Evolutionary conservation across 2,888 invertebrate genomes (phyloP).

Genomic region (Rhynchonema sp.): DNA sequence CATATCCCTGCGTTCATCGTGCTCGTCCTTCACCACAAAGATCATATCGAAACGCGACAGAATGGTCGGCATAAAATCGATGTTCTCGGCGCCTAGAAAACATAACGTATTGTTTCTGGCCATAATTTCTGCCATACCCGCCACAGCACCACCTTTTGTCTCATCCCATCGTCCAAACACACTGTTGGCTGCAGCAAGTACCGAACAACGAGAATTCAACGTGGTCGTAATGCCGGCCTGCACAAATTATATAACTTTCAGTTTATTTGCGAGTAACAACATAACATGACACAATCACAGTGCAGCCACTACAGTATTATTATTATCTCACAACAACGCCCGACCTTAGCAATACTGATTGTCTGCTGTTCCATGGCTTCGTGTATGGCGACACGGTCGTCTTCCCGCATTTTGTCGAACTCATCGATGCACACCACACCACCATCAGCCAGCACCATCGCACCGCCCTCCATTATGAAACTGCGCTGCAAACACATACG

Average conservation of each 20-base stretch:
- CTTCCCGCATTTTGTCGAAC: constrained; percentile 98
- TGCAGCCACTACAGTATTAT: too few species aligned
- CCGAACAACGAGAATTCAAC: constrained; percentile 88
- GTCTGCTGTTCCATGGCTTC: constrained; percentile 99
- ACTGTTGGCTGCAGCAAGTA: constrained; percentile 95
- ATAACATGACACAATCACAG: too few species aligned
- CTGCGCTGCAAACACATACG: constrained; percentile 43
- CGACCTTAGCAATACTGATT: constrained; percentile 85
- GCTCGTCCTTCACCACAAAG: constrained; percentile 93
- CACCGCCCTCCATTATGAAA: constrained; percentile 95
- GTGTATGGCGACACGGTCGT: constrained; percentile 95
- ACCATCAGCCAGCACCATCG: constrained; percentile 97
- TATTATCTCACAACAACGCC: too few species aligned
- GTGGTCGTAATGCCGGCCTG: constrained; percentile 96
- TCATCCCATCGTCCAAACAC: constrained; percentile 98
- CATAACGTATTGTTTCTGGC: constrained; percentile 29
- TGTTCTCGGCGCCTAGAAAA: constrained; percentile 91
- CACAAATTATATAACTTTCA: background rate
- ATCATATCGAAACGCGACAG: constrained; percentile 98
- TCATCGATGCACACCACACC: constrained; percentile 99
- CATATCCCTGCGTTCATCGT: constrained; percentile 65
- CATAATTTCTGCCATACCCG: too few species aligned
- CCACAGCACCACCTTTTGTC: constrained; percentile 54
- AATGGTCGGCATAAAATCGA: constrained; percentile 99
- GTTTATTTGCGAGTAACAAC: background rate